Evolutionary conservation across 1,140 invertebrate genomes (phyloP).

Genomic region (Drosophila lini): DNA sequence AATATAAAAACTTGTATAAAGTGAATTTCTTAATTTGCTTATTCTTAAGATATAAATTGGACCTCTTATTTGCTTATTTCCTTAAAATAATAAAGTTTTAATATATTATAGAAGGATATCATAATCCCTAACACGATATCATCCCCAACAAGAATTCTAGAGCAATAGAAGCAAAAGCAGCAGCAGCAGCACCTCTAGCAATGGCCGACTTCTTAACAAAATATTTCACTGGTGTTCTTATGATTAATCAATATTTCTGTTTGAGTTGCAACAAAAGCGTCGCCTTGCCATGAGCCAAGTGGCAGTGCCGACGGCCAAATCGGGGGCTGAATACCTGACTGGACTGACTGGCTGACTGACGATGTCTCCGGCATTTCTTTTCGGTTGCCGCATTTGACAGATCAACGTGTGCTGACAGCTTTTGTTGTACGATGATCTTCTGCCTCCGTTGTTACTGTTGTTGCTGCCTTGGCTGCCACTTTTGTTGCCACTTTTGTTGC

Average conservation of each 20-base stretch:
- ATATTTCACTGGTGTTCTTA: slow-evolving; percentile 47
- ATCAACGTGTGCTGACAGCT: slow-evolving; percentile 81
- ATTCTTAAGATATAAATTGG: no score
- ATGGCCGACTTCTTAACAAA: slow-evolving; percentile 61
- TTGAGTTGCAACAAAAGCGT: slow-evolving; percentile 77
- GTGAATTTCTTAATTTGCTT: no score
- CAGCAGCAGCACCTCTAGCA: slow-evolving; percentile 34
- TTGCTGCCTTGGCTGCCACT: slow-evolving; percentile 25
- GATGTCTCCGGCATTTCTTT: slow-evolving; percentile 69
- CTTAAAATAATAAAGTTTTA: no score
- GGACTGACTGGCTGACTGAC: slow-evolving; percentile 19
- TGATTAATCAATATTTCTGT: slow-evolving; percentile 82
- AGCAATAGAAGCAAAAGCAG: slow-evolving; percentile 9
- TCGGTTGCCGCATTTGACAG: slow-evolving; percentile 74
- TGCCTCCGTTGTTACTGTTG: slow-evolving; percentile 8
- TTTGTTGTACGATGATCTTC: slow-evolving; percentile 58
- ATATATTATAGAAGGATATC: neutral
- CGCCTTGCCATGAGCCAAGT: slow-evolving; percentile 56
- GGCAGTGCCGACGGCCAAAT: slow-evolving; percentile 35
- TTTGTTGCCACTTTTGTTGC: slow-evolving; percentile 44
- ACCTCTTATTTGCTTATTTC: no score
- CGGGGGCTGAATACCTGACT: slow-evolving; percentile 31
- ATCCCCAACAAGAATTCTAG: slow-evolving; percentile 6
- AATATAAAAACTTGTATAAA: no score
- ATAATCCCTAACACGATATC: neutral